Conservation (phyloP, 1,140 invertebrate species). For the Lysiphlebus fabarum region DNA sequence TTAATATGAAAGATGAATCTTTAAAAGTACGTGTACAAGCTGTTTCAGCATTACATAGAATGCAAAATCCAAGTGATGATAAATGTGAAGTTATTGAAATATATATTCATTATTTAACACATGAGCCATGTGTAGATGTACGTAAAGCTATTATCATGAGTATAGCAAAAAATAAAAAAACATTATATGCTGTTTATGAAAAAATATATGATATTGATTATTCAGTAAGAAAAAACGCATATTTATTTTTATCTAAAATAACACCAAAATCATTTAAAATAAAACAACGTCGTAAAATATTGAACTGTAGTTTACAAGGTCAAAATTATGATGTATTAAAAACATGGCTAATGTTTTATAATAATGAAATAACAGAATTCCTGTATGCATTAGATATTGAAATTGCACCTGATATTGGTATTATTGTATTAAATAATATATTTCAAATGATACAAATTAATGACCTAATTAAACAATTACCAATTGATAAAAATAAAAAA, state of each 20-base stretch:
- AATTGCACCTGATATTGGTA: constrained; percentile 37
- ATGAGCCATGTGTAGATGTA: constrained; percentile 69
- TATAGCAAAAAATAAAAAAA: constrained; percentile 48
- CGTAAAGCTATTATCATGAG: constrained; percentile 44
- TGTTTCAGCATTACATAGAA: constrained; percentile 70
- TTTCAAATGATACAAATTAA: constrained; percentile 38
- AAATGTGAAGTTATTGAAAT: constrained; percentile 75
- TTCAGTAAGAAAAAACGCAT: constrained; percentile 70
- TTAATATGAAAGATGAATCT: constrained; percentile 68
- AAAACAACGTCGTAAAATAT: constrained; percentile 62
- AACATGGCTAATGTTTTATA: constrained; percentile 64
- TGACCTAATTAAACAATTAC: constrained; percentile 38
- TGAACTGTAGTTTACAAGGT: constrained; percentile 68
- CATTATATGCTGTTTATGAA: constrained; percentile 60
- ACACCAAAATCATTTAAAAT: constrained; percentile 67
- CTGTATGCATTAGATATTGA: constrained; percentile 62
- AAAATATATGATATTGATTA: constrained; percentile 73
- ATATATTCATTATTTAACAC: constrained; percentile 72
- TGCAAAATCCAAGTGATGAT: constrained; percentile 75
- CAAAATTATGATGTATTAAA: constrained; percentile 59
- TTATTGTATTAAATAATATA: constrained; percentile 35
- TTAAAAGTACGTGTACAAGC: constrained; percentile 74
- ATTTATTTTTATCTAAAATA: constrained; percentile 67
- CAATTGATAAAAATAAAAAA: constrained; percentile 44
- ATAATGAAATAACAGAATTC: constrained; percentile 62